Conservation (phyloP, 2,113 vertebrate genomes). For the Xiphorhynchus elegans region DNA sequence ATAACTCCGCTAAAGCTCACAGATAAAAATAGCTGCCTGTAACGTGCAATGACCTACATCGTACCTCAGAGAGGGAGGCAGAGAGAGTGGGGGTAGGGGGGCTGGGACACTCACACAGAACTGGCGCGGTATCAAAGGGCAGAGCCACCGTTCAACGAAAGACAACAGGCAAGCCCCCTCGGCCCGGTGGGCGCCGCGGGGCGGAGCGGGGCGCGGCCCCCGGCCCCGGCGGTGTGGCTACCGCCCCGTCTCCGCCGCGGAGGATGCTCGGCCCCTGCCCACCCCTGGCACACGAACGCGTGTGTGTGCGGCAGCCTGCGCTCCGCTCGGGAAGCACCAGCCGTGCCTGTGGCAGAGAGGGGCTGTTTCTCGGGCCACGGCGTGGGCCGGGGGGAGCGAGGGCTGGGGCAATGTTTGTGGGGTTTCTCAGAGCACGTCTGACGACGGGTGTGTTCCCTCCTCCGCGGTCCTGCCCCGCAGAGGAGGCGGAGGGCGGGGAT, state of each 20-base stretch:
- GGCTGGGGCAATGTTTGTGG: not conserved
- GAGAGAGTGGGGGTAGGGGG: not conserved
- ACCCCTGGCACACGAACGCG: not conserved
- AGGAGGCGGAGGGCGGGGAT: constrained; percentile 24
- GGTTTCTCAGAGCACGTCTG: not conserved
- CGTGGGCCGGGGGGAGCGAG: not conserved
- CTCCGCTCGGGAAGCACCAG: not conserved
- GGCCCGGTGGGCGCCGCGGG: not conserved
- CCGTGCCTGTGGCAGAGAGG: not conserved
- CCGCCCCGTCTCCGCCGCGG: not conserved
- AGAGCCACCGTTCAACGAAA: not conserved
- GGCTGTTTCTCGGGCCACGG: not conserved
- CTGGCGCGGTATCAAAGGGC: not conserved
- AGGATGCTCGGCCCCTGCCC: not conserved
- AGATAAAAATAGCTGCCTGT: constrained; percentile 77
- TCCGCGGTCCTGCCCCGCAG: constrained; percentile 9
- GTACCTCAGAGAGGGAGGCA: constrained; percentile 29
- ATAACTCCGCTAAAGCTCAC: constrained; percentile 73
- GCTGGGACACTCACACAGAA: not conserved
- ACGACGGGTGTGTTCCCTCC: not conserved
- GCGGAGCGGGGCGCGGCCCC: not conserved
- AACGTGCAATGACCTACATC: constrained; percentile 80
- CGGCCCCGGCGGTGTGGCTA: not conserved
- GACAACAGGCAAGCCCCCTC: not conserved
- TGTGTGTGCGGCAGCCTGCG: not conserved